Conservation (phyloP, 1,140 invertebrate species). For the Diorhabda sublineata region DNA sequence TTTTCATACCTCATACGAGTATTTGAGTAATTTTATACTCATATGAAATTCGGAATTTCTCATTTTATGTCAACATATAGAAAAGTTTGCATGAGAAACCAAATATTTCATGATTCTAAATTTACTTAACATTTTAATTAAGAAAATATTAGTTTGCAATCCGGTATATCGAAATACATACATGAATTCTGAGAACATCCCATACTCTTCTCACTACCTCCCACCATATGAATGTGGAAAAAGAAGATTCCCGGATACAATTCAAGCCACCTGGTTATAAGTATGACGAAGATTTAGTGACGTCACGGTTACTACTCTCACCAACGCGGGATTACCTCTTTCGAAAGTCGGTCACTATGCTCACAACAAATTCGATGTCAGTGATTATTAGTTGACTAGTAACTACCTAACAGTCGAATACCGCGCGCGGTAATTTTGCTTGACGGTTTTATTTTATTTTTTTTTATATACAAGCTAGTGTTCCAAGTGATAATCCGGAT, state of each 20-base stretch:
- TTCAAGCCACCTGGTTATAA: slow-evolving; percentile 29
- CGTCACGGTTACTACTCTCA: slow-evolving; percentile 40
- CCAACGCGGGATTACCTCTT: slow-evolving; percentile 37
- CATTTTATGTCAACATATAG: too few species aligned
- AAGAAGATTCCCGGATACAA: slow-evolving; percentile 34
- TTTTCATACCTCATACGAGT: too few species aligned
- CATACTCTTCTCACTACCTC: neutral
- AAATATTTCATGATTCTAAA: too few species aligned
- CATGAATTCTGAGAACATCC: neutral
- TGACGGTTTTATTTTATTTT: neutral
- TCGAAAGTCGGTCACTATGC: slow-evolving; percentile 44
- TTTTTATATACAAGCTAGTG: too few species aligned
- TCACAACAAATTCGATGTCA: slow-evolving; percentile 9
- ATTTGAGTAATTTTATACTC: too few species aligned
- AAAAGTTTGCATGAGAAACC: too few species aligned
- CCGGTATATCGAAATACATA: slow-evolving; percentile 1
- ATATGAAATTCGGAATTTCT: too few species aligned
- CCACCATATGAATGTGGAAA: neutral
- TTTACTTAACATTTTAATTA: too few species aligned
- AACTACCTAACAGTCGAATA: too few species aligned
- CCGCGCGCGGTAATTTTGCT: neutral
- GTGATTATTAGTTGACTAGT: neutral
- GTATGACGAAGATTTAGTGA: slow-evolving; percentile 24
- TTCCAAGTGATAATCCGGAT: too few species aligned
- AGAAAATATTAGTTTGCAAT: neutral